These are phyloP conservation scores for Heteropelma amictum DNA, from an alignment of 2,888 invertebrate genomes.

Conservation along the genomic window DNA sequence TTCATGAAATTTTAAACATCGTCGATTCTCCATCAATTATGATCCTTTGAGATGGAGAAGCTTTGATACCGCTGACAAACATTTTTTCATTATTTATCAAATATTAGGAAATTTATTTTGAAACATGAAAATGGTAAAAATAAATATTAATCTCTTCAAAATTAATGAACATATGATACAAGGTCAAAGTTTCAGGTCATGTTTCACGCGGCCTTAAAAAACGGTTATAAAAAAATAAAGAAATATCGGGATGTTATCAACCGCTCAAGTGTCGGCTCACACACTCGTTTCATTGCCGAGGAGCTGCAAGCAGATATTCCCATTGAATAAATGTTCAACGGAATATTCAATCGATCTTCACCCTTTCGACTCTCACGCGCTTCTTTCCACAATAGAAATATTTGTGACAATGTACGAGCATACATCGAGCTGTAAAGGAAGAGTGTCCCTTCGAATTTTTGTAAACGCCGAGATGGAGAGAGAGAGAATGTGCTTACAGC, in stretches of 20 bases:
- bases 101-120: too few species aligned
- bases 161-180: too few species aligned
- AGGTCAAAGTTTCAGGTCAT: too few species aligned
- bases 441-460: conserved; percentile 10
- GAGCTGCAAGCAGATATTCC: conserved; percentile 4
- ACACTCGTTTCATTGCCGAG: conserved; percentile 13
- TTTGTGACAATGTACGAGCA: conserved; percentile 10
- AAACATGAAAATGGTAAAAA: too few species aligned
- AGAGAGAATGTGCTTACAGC: background rate
- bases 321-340: conserved; percentile 7
- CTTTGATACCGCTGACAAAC: too few species aligned
- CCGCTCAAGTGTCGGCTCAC: conserved; percentile 23
- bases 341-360: conserved; percentile 31
- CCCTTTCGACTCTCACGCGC: background rate
- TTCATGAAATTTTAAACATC: too few species aligned
- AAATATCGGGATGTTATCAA: conserved; percentile 37
- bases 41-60: too few species aligned
- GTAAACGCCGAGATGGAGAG: background rate
- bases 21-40: too few species aligned
- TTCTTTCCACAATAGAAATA: background rate
- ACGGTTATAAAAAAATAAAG: too few species aligned
- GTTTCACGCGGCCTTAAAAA: too few species aligned
- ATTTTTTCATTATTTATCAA: too few species aligned
- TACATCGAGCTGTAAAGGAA: background rate
- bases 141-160: too few species aligned